Conservation (phyloP, 2,888 invertebrate species). For the Adineta ricciae region DNA sequence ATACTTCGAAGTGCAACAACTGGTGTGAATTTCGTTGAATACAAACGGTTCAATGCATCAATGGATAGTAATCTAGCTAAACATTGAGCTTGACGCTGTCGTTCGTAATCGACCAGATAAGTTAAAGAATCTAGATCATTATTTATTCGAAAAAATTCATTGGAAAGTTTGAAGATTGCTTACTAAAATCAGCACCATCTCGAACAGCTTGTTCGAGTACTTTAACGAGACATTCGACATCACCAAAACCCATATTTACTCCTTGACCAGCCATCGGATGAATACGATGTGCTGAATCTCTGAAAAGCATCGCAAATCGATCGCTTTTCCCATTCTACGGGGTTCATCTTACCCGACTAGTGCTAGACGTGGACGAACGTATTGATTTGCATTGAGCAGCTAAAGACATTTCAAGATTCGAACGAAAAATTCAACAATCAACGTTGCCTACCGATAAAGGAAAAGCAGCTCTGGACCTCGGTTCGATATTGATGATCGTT, state of each 20-base stretch:
- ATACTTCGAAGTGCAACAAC: constrained; percentile 69
- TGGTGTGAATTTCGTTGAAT: constrained; percentile 59
- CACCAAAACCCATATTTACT: constrained; percentile 59
- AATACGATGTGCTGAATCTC: constrained; percentile 61
- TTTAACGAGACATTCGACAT: constrained; percentile 24
- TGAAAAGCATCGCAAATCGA: neutral
- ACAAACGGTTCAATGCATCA: constrained; percentile 74
- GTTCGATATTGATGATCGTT: constrained; percentile 56
- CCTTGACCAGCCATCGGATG: constrained; percentile 96
- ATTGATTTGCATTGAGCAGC: constrained; percentile 76
- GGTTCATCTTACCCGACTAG: constrained; percentile 65
- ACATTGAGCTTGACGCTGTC: constrained; percentile 69
- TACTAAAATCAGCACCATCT: constrained; percentile 25
- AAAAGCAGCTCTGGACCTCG: constrained; percentile 69
- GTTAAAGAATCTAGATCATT: constrained; percentile 57
- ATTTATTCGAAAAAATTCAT: neutral
- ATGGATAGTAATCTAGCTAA: constrained; percentile 76
- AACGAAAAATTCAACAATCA: neutral
- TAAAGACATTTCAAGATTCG: neutral
- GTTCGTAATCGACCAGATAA: constrained; percentile 72
- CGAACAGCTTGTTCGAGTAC: constrained; percentile 14
- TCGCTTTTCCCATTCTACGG: neutral
- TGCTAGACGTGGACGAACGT: constrained; percentile 69
- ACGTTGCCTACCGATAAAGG: constrained; percentile 56
- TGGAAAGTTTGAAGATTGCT: constrained; percentile 20